Percentiles rank a stretch among this genome's conserved stretches.
phyloP scores from a whole-genome alignment of 2,797 vertebrate genomes.

The Scleropages formosus region DNA sequence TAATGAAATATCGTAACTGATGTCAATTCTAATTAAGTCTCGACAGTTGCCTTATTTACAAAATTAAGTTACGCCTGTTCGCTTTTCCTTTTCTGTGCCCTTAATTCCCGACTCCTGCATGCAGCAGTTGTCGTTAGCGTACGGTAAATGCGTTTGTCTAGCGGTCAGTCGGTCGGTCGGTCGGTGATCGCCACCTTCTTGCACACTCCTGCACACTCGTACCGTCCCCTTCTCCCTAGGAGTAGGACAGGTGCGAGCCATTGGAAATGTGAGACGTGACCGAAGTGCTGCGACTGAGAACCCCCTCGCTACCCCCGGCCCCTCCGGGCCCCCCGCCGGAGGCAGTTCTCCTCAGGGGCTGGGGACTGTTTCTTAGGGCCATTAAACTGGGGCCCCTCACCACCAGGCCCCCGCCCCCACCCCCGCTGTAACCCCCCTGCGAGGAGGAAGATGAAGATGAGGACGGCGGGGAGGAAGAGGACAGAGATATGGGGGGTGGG shows the following conservation, averaged over 20 bases:
- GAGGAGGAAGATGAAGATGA: constrained; percentile 66
- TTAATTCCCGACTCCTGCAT: neutral
- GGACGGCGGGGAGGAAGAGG: constrained; percentile 56
- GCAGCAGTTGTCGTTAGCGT: too few species aligned
- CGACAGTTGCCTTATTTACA: constrained; percentile 32
- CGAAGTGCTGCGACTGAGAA: constrained; percentile 85
- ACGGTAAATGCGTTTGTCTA: too few species aligned
- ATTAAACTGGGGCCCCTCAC: constrained; percentile 72
- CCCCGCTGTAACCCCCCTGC: constrained; percentile 57
- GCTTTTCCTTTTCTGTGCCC: constrained; percentile 7
- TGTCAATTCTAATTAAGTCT: constrained; percentile 14
- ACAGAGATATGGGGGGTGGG: constrained; percentile 72
- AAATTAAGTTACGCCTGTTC: neutral
- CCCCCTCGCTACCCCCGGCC: constrained; percentile 65
- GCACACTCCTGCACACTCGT: neutral
- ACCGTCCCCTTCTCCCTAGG: neutral
- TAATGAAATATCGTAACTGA: constrained; percentile 15
- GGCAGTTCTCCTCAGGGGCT: constrained; percentile 83
- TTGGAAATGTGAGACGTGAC: constrained; percentile 91
- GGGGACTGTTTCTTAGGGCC: constrained; percentile 86
- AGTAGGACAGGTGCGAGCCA: constrained; percentile 79
- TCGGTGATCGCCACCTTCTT: too few species aligned
- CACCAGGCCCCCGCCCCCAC: constrained; percentile 55
- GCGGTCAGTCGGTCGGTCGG: too few species aligned
- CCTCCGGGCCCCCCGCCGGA: constrained; percentile 77